A percentile compares a stretch with the other conserved stretches of the same genome.
These are phyloP conservation scores for Agriopis leucophaearia DNA, from an alignment of 2,888 invertebrate genomes.

Conservation along the genomic window DNA sequence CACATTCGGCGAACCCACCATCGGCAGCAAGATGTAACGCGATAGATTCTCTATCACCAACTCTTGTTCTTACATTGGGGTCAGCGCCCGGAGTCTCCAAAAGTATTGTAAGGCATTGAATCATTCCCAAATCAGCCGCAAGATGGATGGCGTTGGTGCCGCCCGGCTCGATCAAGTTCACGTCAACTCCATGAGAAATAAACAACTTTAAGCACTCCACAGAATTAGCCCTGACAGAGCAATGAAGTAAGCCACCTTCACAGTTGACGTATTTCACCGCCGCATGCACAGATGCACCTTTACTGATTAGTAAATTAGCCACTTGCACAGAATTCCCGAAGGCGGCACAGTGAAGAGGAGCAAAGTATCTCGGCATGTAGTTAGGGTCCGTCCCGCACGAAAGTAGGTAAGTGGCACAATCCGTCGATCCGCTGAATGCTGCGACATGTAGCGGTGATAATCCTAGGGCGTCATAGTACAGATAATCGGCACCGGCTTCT, in stretches of 20 bases:
- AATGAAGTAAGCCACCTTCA: slow-evolving; percentile 93
- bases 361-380: slow-evolving; percentile 90
- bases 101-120: slow-evolving; percentile 91
- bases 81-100: slow-evolving; percentile 91
- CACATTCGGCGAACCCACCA: slow-evolving; percentile 93
- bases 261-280: slow-evolving; percentile 89
- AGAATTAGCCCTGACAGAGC: slow-evolving; percentile 94
- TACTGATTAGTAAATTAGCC: slow-evolving; percentile 91
- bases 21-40: slow-evolving; percentile 95
- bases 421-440: slow-evolving; percentile 92
- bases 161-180: slow-evolving; percentile 91
- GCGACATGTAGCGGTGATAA: slow-evolving; percentile 91
- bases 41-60: slow-evolving; percentile 91
- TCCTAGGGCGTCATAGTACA: slow-evolving; percentile 90
- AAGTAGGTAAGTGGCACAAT: slow-evolving; percentile 90
- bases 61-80: slow-evolving; percentile 89
- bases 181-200: slow-evolving; percentile 90
- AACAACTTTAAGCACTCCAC: slow-evolving; percentile 92
- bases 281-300: slow-evolving; percentile 89
- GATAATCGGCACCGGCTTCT: slow-evolving; percentile 89
- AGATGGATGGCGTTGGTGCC: slow-evolving; percentile 93
- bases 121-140: slow-evolving; percentile 92
- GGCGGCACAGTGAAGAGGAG: slow-evolving; percentile 95
- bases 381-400: slow-evolving; percentile 90
- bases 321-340: slow-evolving; percentile 95